Conservation (phyloP, 2,888 invertebrate species). For the Conistra vaccinii region DNA sequence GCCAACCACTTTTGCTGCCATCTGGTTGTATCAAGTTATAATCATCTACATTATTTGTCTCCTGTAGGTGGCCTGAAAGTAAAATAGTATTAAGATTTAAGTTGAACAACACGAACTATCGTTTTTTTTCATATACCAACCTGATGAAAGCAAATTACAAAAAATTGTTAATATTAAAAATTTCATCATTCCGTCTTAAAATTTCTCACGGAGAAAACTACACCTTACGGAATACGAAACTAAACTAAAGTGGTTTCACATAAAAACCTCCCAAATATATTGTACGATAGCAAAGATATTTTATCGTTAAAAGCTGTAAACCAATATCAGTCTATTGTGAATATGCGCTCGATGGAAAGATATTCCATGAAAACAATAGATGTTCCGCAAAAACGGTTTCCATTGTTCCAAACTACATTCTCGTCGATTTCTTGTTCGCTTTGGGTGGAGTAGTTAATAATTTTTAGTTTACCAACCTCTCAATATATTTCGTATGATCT, state of each 20-base stretch:
- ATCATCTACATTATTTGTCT: conserved; percentile 27
- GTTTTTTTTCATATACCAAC: conserved; percentile 41
- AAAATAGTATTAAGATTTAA: not conserved
- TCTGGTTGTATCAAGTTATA: conserved; percentile 21
- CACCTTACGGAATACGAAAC: conserved; percentile 22
- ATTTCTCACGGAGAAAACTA: conserved; percentile 35
- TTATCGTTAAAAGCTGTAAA: conserved; percentile 80
- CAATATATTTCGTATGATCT: not conserved
- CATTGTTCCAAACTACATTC: conserved; percentile 73
- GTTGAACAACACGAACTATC: not conserved
- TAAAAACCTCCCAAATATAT: conserved; percentile 59
- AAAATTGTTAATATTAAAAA: conserved; percentile 53
- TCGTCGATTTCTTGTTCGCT: conserved; percentile 38
- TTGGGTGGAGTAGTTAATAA: not conserved
- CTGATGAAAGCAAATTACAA: conserved; percentile 54
- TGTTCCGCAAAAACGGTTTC: conserved; percentile 80
- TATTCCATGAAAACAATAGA: conserved; percentile 83
- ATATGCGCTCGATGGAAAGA: conserved; percentile 81
- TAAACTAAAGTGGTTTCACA: conserved; percentile 55
- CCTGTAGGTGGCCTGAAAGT: conserved; percentile 56
- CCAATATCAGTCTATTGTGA: conserved; percentile 82
- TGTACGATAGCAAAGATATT: conserved; percentile 67
- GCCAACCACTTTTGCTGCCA: conserved; percentile 29
- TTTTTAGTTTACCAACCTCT: not conserved
- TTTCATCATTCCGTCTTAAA: conserved; percentile 49